phyloP scores from a whole-genome alignment of 64 coral and sea anemone genomes.

The Pocillopora verrucosa region DNA sequence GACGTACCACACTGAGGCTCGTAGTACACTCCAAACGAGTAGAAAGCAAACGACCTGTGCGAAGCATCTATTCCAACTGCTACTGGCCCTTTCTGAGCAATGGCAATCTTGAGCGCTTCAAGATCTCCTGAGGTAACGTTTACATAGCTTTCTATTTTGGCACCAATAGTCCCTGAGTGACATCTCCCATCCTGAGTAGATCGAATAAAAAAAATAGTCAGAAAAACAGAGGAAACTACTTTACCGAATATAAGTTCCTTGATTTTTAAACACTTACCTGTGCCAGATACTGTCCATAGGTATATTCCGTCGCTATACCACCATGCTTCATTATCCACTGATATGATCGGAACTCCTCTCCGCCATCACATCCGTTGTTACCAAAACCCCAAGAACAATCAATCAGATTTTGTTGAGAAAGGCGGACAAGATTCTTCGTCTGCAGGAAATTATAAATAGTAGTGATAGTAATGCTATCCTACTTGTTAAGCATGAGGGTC shows the following conservation, averaged over 20 bases:
- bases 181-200: constrained; percentile 74
- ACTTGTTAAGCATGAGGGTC: too few species aligned
- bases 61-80: constrained; percentile 97
- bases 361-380: constrained; percentile 92
- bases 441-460: not conserved
- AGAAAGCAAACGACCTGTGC: constrained; percentile 92
- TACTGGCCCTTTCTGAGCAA: constrained; percentile 79
- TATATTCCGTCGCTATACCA: constrained; percentile 83
- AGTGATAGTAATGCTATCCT: too few species aligned
- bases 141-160: constrained; percentile 77
- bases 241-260: not conserved
- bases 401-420: constrained; percentile 91
- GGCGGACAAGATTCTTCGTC: constrained; percentile 68
- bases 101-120: constrained; percentile 83
- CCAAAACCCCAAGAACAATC: constrained; percentile 94
- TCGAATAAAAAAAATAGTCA: not conserved
- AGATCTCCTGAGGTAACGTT: constrained; percentile 86
- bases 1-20: constrained; percentile 93
- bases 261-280: constrained; percentile 29
- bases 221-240: not conserved
- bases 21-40: constrained; percentile 98
- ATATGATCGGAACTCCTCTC: constrained; percentile 78
- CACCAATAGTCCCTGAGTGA: constrained; percentile 72
- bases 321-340: constrained; percentile 92
- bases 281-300: constrained; percentile 87